Conservation (phyloP, 2,797 vertebrate genomes). For the Hyperoplus lanceolatus region DNA sequence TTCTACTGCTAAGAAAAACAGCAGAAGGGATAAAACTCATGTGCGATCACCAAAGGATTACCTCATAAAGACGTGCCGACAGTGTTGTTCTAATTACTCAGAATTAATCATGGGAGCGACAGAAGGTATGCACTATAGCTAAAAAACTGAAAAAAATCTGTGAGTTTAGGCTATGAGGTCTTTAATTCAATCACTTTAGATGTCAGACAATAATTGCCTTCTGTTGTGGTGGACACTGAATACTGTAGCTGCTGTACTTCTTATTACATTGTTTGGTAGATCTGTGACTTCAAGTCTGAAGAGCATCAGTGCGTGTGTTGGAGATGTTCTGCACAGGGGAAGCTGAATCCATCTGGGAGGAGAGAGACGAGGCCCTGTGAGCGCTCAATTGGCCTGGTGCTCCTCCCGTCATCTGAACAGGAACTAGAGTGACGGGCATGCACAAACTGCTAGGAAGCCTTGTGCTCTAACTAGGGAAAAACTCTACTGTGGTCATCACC, state of each 20-base stretch:
- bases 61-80: no score
- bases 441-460: constrained; percentile 80
- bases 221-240: background rate
- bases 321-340: constrained; percentile 88
- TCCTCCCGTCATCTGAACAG: constrained; percentile 77
- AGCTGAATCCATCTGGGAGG: constrained; percentile 86
- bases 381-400: constrained; percentile 66
- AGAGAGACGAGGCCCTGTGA: background rate
- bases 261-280: background rate
- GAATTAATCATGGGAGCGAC: no score
- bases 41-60: no score
- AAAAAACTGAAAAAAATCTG: no score
- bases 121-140: no score
- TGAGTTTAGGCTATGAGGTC: no score
- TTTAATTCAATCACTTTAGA: no score
- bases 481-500: no score
- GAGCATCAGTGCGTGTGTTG: constrained; percentile 80
- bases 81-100: no score
- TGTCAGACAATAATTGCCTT: background rate
- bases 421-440: constrained; percentile 85
- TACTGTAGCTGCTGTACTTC: background rate
- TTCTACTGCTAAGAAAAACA: no score
- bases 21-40: no score
- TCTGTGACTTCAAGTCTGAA: background rate
- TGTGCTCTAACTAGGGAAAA: constrained; percentile 66